Conservation (phyloP, 2,888 invertebrate genomes). For the Dynastes hyllus region DNA sequence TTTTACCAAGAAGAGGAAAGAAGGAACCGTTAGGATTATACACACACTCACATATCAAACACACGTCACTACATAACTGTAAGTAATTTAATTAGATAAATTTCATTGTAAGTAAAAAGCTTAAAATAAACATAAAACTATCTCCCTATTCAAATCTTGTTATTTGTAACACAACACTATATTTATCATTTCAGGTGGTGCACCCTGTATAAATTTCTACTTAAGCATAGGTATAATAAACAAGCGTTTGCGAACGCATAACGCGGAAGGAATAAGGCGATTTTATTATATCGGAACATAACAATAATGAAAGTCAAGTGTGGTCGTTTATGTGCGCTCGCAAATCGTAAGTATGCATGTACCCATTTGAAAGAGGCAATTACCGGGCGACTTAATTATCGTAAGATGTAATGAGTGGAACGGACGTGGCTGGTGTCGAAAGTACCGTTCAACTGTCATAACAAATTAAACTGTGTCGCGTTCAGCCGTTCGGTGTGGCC, state of each 20-base stretch:
- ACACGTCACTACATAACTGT: no score
- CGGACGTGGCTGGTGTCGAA: conserved; percentile 41
- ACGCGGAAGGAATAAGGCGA: conserved; percentile 22
- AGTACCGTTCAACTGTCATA: conserved; percentile 46
- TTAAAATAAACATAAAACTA: no score
- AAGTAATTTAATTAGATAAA: no score
- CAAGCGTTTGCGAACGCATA: not conserved
- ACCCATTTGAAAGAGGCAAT: conserved; percentile 36
- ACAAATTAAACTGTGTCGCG: conserved; percentile 44
- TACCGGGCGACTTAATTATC: conserved; percentile 39
- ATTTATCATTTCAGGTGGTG: no score
- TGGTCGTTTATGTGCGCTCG: not conserved
- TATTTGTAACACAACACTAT: no score
- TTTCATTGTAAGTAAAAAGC: no score
- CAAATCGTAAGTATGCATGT: conserved; percentile 25
- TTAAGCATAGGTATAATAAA: not conserved
- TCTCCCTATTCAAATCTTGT: no score
- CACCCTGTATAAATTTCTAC: not conserved
- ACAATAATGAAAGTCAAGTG: conserved; percentile 31
- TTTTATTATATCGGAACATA: conserved; percentile 34
- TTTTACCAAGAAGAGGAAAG: no score
- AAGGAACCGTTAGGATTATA: no score
- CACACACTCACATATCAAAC: no score
- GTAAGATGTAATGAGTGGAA: conserved; percentile 20
- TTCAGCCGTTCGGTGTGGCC: conserved; percentile 5